Conservation (phyloP, 2,113 vertebrate genomes). For the Varanus komodoensis region DNA sequence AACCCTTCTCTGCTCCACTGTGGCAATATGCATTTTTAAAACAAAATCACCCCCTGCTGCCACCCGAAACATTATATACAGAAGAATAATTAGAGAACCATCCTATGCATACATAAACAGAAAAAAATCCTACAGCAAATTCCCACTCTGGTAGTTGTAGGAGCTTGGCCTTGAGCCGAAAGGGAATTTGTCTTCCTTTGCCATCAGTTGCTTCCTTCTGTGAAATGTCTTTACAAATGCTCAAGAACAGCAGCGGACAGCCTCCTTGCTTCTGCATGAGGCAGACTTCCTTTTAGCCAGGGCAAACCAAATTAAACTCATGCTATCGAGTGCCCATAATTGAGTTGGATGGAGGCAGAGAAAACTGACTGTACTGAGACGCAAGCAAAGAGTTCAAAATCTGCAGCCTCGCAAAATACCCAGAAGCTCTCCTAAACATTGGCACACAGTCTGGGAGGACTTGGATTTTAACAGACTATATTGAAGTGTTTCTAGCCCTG, state of each 20-base stretch:
- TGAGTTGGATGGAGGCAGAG: slow-evolving; percentile 7
- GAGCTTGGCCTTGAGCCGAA: neutral
- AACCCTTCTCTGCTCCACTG: neutral
- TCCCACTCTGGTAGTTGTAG: no score
- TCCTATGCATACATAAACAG: no score
- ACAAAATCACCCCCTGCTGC: no score
- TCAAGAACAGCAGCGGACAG: neutral
- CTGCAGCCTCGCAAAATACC: neutral
- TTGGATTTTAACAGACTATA: neutral
- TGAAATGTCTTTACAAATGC: slow-evolving; percentile 25
- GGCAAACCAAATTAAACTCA: slow-evolving; percentile 42
- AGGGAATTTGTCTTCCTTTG: neutral
- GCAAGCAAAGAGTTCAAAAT: slow-evolving; percentile 1
- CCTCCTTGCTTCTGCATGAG: neutral
- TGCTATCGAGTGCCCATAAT: neutral
- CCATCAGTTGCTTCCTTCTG: slow-evolving; percentile 17
- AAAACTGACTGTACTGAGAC: slow-evolving; percentile 35
- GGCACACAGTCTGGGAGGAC: neutral
- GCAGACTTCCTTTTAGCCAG: slow-evolving; percentile 27
- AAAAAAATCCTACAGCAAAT: no score
- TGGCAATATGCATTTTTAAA: neutral
- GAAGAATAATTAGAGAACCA: no score
- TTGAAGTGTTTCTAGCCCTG: neutral
- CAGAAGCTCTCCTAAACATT: neutral
- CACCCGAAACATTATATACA: neutral